Evolutionary conservation across 2,888 invertebrate genomes (phyloP).

Genomic region (Ennomos fuscantarius): DNA sequence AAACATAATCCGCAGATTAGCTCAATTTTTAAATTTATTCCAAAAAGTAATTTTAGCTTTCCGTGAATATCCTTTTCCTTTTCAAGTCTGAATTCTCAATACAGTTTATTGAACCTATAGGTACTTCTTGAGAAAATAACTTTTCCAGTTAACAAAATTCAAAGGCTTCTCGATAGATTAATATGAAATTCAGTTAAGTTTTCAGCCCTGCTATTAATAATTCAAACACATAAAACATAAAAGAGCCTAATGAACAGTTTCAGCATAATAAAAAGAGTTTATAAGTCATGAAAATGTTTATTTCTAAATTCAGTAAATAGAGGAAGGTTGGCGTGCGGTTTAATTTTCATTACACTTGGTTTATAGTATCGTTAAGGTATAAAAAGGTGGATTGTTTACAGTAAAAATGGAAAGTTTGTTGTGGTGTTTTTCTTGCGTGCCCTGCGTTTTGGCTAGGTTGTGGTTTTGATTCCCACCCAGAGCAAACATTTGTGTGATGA

Average conservation of each 20-base stretch:
- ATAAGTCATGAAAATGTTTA: conserved; percentile 39
- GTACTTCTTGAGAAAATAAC: too few species aligned
- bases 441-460: too few species aligned
- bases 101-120: too few species aligned
- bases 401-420: conserved; percentile 16
- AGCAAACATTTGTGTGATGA: too few species aligned
- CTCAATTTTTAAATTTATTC: too few species aligned
- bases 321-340: conserved; percentile 36
- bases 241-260: conserved; percentile 9
- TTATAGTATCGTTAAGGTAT: conserved; percentile 49
- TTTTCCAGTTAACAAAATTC: too few species aligned
- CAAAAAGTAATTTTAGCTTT: too few species aligned
- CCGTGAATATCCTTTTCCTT: too few species aligned
- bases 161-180: not conserved
- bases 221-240: not conserved
- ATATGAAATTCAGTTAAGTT: not conserved
- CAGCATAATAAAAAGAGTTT: conserved; percentile 10
- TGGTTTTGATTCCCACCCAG: too few species aligned
- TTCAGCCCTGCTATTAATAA: not conserved
- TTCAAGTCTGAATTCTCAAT: too few species aligned
- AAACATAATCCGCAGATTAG: too few species aligned
- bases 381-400: conserved; percentile 39
- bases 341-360: conserved; percentile 49
- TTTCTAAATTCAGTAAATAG: conserved; percentile 37
- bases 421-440: not conserved